A percentile compares a stretch with the other conserved stretches of the same genome.
phyloP scores from a whole-genome alignment of 2,888 invertebrate species.

The Melieria omissa region DNA sequence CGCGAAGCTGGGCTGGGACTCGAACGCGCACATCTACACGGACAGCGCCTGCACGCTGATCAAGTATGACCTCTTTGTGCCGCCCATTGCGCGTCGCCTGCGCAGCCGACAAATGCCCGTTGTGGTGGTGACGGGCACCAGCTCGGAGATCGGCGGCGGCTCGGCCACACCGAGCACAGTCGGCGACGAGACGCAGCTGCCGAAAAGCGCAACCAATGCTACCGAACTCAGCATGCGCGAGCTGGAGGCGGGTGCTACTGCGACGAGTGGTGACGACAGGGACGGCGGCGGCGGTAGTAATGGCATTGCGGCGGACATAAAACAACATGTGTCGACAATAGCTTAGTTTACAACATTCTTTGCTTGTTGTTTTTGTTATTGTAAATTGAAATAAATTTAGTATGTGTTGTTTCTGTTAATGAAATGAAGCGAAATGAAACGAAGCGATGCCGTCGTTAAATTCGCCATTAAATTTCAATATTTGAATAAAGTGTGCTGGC shows the following conservation, averaged over 20 bases:
- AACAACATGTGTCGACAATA: constrained; percentile 7
- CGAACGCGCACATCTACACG: constrained; percentile 55
- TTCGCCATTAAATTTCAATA: too few species aligned
- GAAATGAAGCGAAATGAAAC: too few species aligned
- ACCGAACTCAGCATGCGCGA: constrained; percentile 30
- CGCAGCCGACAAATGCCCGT: constrained; percentile 59
- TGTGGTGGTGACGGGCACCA: constrained; percentile 57
- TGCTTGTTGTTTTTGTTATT: neutral
- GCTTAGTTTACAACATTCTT: neutral
- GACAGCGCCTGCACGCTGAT: constrained; percentile 61
- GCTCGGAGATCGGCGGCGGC: constrained; percentile 49
- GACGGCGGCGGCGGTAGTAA: neutral
- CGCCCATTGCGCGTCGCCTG: constrained; percentile 69
- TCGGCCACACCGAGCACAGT: constrained; percentile 43
- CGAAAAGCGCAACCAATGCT: constrained; percentile 27
- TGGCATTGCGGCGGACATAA: constrained; percentile 1
- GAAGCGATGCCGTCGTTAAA: too few species aligned
- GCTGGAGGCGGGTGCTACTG: neutral
- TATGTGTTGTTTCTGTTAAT: neutral
- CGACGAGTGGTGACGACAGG: neutral
- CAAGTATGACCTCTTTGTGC: constrained; percentile 72
- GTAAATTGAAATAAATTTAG: neutral
- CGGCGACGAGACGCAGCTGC: constrained; percentile 37
- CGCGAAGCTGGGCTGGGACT: constrained; percentile 60
- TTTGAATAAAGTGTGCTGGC: too few species aligned